Evolutionary conservation across 1,140 invertebrate species (phyloP), one percentile per base, ranked within the genome.

Genomic region (Aphelenchoides avenae): DNA sequence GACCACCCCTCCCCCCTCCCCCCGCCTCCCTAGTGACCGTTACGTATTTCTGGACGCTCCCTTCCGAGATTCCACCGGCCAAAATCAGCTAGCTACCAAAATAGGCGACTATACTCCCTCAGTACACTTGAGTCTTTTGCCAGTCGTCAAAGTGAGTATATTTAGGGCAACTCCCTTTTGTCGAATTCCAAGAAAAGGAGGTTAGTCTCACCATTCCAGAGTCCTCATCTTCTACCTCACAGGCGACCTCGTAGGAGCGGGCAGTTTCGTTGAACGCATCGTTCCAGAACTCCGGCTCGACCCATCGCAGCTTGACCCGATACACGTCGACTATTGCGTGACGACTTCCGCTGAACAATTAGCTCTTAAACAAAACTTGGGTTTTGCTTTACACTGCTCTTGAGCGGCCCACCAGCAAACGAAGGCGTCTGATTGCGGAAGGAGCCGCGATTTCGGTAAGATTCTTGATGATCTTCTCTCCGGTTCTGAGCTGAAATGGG

Each of bases 201-300:
- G n/a, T n/a, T 49, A 40, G 9, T 39, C 9, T 49, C 7, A 49
- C 47, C 47, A 49, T 49, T 15, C 7, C 6, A 49, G 41, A 49
- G 18, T 49, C 41, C 18, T 49, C 47, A 39, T 49, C 47, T 46
- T 49, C 47, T 42, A 49, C 51, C 41, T 49, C 47, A 39, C 47
- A 49, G n/a, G 7, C 7, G n/a, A 49, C 7, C 22, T 49, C 47
- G 24, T 40, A 49, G 7, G 30, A 41, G 7, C 47, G 47, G 15
- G 40, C 9, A 43, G 47, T 49, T 7, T 11, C 7, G 7, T 39
- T 49, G 51, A 49, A 49, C 40, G 40, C 51, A 22, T 49, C 47
- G 51, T 49, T 49, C 47, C 47, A 49, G 41, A n/a, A 49, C 9
- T 49, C 47, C n/a, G 47, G 47, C n/a, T 39, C 29, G 7, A 49